A percentile compares a stretch with the other conserved stretches of the same genome.
Evolutionary conservation across 2,113 vertebrate genomes (phyloP).

Genomic region (Elaphurus davidianus): DNA sequence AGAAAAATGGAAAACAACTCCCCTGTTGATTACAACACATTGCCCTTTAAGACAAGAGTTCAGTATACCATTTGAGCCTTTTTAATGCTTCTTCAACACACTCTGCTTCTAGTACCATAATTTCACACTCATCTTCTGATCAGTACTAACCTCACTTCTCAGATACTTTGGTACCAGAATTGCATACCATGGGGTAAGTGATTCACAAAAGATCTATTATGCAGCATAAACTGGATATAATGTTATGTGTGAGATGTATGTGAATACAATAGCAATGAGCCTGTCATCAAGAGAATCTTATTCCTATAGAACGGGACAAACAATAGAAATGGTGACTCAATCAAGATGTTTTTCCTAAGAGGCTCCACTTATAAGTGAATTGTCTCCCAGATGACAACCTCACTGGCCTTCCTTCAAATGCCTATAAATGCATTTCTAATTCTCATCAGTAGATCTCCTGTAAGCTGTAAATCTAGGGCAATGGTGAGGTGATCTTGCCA

Average conservation of each 20-base stretch:
- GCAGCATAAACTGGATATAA: background rate
- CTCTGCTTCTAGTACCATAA: background rate
- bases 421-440: background rate
- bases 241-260: background rate
- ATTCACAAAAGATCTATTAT: background rate
- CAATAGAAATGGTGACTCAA: background rate
- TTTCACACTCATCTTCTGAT: background rate
- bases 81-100: background rate
- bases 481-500: background rate
- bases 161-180: background rate
- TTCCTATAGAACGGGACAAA: background rate
- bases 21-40: background rate
- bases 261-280: background rate
- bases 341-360: background rate
- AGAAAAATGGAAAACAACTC: background rate
- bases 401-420: background rate
- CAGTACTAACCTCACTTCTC: background rate
- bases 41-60: background rate
- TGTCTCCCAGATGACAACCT: background rate
- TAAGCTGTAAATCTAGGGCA: background rate
- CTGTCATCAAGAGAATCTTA: background rate
- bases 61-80: background rate
- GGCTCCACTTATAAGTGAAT: background rate
- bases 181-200: background rate
- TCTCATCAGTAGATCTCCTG: background rate